These are phyloP conservation scores for Vultur gryphus DNA, from an alignment of 2,797 vertebrate genomes.

Conservation along the genomic window DNA sequence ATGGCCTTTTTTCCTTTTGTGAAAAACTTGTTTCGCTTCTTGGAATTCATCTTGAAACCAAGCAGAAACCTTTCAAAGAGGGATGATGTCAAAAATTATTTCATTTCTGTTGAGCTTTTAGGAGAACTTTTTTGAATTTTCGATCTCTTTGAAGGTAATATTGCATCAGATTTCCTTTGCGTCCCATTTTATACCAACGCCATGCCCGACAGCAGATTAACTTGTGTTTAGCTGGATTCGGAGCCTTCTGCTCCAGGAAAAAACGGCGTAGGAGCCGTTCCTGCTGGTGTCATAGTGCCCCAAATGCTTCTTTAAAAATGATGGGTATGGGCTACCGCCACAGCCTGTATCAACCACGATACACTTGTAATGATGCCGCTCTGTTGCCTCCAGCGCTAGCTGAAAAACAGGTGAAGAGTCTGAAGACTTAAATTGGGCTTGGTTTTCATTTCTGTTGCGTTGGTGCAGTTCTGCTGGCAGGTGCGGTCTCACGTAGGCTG, in stretches of 20 bases:
- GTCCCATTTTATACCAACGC: neutral
- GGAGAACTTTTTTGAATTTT: neutral
- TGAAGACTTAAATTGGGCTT: neutral
- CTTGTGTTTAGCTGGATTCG: neutral
- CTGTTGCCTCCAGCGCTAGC: neutral
- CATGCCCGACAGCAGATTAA: neutral
- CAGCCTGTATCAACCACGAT: neutral
- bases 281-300: neutral
- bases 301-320: neutral
- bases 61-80: neutral
- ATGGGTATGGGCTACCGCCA: accelerated
- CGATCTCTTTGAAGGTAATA: neutral
- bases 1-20: neutral
- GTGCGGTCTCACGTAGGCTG: accelerated
- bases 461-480: neutral
- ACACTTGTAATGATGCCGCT: neutral
- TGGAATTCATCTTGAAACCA: neutral
- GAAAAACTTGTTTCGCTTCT: neutral
- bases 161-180: neutral
- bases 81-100: neutral
- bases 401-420: neutral
- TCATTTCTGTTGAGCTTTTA: neutral
- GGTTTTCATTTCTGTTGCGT: neutral
- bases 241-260: neutral
- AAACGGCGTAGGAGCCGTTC: neutral